Conservation (phyloP, 2,797 vertebrate species). For the Acestrorhynchus altus region DNA sequence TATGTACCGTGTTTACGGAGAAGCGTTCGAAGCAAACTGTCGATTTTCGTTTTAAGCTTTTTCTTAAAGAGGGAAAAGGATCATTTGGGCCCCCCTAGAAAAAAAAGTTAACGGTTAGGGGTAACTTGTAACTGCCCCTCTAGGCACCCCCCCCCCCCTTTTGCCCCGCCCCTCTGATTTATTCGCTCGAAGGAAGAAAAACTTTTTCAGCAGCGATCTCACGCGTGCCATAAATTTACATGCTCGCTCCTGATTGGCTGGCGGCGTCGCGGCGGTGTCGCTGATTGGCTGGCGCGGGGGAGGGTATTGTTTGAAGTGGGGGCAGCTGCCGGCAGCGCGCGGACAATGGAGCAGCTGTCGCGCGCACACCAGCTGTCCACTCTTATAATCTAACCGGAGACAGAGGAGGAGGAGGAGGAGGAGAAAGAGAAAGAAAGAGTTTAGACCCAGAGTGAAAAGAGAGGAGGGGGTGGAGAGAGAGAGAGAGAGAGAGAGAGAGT, state of each 20-base stretch:
- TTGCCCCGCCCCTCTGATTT: conserved; percentile 77
- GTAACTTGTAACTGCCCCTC: conserved; percentile 68
- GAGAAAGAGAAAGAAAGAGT: conserved; percentile 81
- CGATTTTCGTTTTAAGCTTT: not conserved
- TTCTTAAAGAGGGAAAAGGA: conserved; percentile 6
- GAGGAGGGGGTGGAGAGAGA: conserved; percentile 97
- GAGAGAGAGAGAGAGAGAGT: conserved; percentile 85
- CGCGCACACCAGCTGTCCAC: conserved; percentile 99
- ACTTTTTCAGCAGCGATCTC: conserved; percentile 90
- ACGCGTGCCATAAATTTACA: conserved; percentile 97
- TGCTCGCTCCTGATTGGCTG: conserved; percentile 82
- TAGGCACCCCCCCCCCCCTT: conserved; percentile 30
- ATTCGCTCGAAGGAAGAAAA: conserved; percentile 80
- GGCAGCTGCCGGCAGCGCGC: conserved; percentile 97
- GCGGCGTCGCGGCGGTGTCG: conserved; percentile 69
- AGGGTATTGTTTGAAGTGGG: conserved; percentile 93
- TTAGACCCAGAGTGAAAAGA: conserved; percentile 21
- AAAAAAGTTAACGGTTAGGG: conserved; percentile 64
- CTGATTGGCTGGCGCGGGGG: conserved; percentile 83
- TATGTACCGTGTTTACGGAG: too few species aligned
- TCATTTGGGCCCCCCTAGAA: conserved; percentile 8
- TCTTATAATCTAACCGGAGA: conserved; percentile 96
- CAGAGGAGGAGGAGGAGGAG: conserved; percentile 89
- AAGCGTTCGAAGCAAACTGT: too few species aligned
- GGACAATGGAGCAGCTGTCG: conserved; percentile 99